phyloP scores from a whole-genome alignment of 2,888 invertebrate species.

The Harpalus rubripes region DNA sequence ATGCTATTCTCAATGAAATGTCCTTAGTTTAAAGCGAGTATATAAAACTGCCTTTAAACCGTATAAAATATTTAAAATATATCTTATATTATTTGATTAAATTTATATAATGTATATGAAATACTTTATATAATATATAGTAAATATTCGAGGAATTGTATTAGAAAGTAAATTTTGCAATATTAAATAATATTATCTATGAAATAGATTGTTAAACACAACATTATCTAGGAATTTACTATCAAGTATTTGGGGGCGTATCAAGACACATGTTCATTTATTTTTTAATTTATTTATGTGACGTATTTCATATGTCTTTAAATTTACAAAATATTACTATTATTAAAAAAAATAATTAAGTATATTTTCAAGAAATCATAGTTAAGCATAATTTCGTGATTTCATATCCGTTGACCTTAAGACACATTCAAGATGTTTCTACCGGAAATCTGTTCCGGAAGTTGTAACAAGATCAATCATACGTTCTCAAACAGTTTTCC shows the following conservation, averaged over 20 bases:
- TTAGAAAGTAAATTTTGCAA: not conserved
- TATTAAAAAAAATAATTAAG: too few species aligned
- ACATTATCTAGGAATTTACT: too few species aligned
- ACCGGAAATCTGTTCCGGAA: not conserved
- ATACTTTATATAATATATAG: not conserved
- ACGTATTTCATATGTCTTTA: too few species aligned
- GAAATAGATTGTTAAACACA: not conserved
- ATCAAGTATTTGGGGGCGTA: not conserved
- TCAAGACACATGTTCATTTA: not conserved
- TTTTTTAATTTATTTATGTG: too few species aligned
- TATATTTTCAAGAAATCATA: too few species aligned
- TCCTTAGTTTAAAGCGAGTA: not conserved
- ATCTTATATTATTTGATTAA: not conserved
- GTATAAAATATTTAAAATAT: not conserved
- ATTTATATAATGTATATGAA: not conserved
- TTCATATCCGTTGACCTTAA: not conserved
- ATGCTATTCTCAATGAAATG: not conserved
- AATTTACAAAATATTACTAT: too few species aligned
- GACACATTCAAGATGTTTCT: constrained; percentile 2
- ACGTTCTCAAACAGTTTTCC: too few species aligned
- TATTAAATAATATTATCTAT: not conserved
- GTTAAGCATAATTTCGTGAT: not conserved
- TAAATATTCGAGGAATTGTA: not conserved
- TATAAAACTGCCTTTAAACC: not conserved
- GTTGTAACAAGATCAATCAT: too few species aligned